A percentile compares a stretch with the other conserved stretches of the same genome.
Conservation (phyloP, 2,113 vertebrate species). For the Xiphorhynchus elegans region DNA sequence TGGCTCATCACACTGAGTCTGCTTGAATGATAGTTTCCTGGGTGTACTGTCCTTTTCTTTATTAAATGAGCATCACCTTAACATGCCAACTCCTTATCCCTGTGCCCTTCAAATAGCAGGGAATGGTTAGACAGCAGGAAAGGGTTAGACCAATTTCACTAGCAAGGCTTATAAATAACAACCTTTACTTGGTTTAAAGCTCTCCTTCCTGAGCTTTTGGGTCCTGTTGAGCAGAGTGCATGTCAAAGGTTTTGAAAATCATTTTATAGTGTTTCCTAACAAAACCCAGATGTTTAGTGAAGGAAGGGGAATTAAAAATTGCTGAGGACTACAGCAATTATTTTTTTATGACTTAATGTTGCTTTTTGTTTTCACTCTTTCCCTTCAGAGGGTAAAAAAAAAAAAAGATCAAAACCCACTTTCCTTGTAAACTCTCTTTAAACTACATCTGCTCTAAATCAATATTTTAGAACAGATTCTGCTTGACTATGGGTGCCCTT, state of each 20-base stretch:
- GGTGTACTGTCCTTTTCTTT: not conserved
- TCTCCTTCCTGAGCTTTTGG: not conserved
- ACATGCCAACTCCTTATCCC: not conserved
- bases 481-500: not conserved
- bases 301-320: constrained; percentile 27
- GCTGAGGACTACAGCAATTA: constrained; percentile 4
- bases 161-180: not conserved
- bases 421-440: constrained; percentile 10
- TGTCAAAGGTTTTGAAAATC: constrained; percentile 36
- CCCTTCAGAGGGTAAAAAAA: not conserved
- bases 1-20: not conserved
- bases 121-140: not conserved
- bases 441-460: constrained; percentile 39
- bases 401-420: not conserved
- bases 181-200: not conserved
- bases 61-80: not conserved
- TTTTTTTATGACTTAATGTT: constrained; percentile 26
- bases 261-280: constrained; percentile 28
- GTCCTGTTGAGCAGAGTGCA: not conserved
- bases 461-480: not conserved
- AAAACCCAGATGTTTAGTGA: constrained; percentile 30
- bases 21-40: not conserved
- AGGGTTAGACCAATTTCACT: not conserved
- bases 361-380: constrained; percentile 15
- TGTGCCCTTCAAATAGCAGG: not conserved